Evolutionary conservation across 2,888 invertebrate species (phyloP), one percentile per base, ranked within the genome.

Genomic region (Mechanitis messenoides): DNA sequence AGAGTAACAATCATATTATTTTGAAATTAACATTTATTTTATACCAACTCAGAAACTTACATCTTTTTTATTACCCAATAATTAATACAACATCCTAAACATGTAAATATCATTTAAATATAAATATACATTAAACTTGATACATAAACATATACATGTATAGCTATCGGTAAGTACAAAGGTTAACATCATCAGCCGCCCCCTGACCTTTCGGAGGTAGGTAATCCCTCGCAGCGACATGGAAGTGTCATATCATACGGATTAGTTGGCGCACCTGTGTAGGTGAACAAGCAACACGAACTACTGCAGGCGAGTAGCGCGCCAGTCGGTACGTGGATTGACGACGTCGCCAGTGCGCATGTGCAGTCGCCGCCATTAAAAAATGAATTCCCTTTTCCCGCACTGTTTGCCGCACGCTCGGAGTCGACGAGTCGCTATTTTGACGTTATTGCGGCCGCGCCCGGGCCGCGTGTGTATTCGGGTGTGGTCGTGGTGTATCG

Each of bases 311-410:
- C 74, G 56, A 59, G 59, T 68, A 70, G 72, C 73, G 70, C 74
- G 76, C 68, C 73, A 75, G 73, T 68, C 78, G 76, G 73, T 73
- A 77, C 75, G 74, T 63, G 47, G 56, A 53, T 59, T 60, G 73
- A 72, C 68, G 70, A 55, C 68, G 70, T 70, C 70, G 70, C 70
- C 63, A 47, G 54, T 65, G 72, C 87, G 87, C 88, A 87, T 84
- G 88, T 88, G 87, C 79, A 73, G 71, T 70, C 65, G 63, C 62
- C 71, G 77, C 77, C 78, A 76, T 77, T 82, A 77, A 81, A 79
- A 84, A 86, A 84, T 84, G 83, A 83, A 85, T 81, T 79, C 83
- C 77, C 78, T 77, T 79, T 78, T 77, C 80, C 79, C 81, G 85
- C 88, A 87, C 84, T 83, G 85, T 79, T 77, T 72, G 83, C 80